phyloP scores from a whole-genome alignment of 2,113 vertebrate genomes.

The Ciconia boyciana region DNA sequence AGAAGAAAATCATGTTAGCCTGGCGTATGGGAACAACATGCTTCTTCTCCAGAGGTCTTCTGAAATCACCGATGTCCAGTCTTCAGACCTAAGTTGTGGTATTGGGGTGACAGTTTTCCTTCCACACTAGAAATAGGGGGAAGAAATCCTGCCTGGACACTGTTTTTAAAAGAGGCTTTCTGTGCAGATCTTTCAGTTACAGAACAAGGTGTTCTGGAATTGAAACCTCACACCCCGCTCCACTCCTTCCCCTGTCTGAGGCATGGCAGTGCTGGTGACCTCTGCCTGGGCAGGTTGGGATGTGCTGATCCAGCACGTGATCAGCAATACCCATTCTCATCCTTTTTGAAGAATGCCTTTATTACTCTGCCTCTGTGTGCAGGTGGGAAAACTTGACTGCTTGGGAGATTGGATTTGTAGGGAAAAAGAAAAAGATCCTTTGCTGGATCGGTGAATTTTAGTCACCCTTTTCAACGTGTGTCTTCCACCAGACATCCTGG shows the following conservation, averaged over 20 bases:
- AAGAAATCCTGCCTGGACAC: not conserved
- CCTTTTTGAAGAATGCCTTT: not conserved
- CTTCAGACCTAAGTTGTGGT: not conserved
- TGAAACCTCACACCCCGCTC: not conserved
- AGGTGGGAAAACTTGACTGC: not conserved
- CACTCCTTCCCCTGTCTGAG: not conserved
- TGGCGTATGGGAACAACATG: not conserved
- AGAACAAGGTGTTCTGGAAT: not conserved
- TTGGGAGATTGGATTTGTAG: not conserved
- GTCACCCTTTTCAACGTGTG: not conserved
- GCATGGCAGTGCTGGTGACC: not conserved
- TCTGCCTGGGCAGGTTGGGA: not conserved
- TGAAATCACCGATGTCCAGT: not conserved
- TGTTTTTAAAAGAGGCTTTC: not conserved
- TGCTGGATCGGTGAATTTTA: not conserved
- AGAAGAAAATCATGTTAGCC: not conserved
- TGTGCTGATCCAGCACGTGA: not conserved
- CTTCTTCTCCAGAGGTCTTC: not conserved
- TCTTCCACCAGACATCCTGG: slow-evolving; percentile 83
- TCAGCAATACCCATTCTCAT: not conserved
- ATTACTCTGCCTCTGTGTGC: not conserved
- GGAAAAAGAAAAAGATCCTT: not conserved
- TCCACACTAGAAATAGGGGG: not conserved
- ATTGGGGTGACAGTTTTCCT: not conserved
- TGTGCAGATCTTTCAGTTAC: not conserved